Conservation (phyloP, 2,113 vertebrate species). For the Varanus komodoensis region DNA sequence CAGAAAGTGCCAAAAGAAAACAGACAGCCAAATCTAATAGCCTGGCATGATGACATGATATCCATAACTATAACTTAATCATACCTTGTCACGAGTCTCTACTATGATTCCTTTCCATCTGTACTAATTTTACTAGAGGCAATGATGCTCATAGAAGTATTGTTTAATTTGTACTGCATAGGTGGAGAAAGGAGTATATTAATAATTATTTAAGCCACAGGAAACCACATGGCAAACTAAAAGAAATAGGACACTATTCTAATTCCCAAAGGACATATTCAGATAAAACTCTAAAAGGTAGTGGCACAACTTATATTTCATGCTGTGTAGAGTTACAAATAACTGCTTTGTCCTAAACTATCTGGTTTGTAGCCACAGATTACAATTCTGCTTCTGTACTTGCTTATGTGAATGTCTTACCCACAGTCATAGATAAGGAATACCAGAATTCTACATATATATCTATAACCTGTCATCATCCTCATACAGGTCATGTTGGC, state of each 20-base stretch:
- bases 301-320: slow-evolving; percentile 16
- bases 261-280: slow-evolving; percentile 38
- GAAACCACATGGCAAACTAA: slow-evolving; percentile 43
- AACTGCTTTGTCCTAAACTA: slow-evolving; percentile 57
- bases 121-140: slow-evolving; percentile 59
- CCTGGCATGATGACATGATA: slow-evolving; percentile 50
- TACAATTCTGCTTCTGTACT: slow-evolving; percentile 61
- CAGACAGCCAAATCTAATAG: slow-evolving; percentile 54
- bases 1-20: slow-evolving; percentile 53
- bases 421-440: slow-evolving; percentile 67
- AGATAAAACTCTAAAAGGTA: slow-evolving; percentile 15
- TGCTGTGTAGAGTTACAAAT: slow-evolving; percentile 49
- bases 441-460: slow-evolving; percentile 59
- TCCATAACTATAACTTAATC: slow-evolving; percentile 46
- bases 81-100: slow-evolving; percentile 48
- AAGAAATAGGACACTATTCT: slow-evolving; percentile 18
- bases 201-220: slow-evolving; percentile 53
- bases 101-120: slow-evolving; percentile 51
- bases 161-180: slow-evolving; percentile 40
- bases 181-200: slow-evolving; percentile 65
- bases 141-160: slow-evolving; percentile 45
- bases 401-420: slow-evolving; percentile 68
- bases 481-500: slow-evolving; percentile 80
- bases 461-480: slow-evolving; percentile 65
- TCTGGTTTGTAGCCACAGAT: slow-evolving; percentile 51